Evolutionary conservation across 2,797 vertebrate species (phyloP), one percentile per base, ranked within the genome.

Genomic region (Oryzias sinensis): DNA sequence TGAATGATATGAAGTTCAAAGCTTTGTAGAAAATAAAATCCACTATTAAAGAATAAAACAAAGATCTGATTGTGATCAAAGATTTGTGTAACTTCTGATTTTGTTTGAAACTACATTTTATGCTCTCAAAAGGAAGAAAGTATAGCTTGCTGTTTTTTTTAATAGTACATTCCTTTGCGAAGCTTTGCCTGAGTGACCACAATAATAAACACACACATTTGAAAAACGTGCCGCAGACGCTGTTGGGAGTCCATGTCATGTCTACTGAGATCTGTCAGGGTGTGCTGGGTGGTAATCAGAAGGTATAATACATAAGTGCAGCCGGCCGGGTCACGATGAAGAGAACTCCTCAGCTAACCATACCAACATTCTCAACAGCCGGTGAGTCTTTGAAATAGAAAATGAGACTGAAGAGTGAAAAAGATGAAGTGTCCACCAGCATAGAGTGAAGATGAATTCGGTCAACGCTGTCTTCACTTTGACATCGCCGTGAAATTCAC

Each of bases 251-350:
- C 62, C 49, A 51, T 55, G 67, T 79, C 70, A 55, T 69, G 70
- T 78, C 75, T 58, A 70, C 84, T 80, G 80, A 80, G 86, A 85
- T 89, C 81, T 84, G 89, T 90, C 87, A 82, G 83, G 53, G 85
- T 76, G 71, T 75, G 78, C 69, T 72, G 72, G 79, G 76, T 82
- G 78, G 84, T 92, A 91, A 92, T 92, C 89, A 90, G 83, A 80
- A 85, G 77, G 90, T 90, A 84, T 86, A 90, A 92, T 88, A 83
- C 85, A 90, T 90, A 89, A 85, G 81, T n/a, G 80, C 82, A 65
- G 80, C 77, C 74, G 77, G 75, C 53, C 45, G 33, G 33, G 57
- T 61, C 72, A 79, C 82, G 77, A 72, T 77, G 70, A 60, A 79
- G 75, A 45, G 61, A 65, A 50, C 54, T n/a, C n/a, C 57, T 60